Evolutionary conservation across 1,140 invertebrate species (phyloP).

Genomic region (Bombus fervidus): DNA sequence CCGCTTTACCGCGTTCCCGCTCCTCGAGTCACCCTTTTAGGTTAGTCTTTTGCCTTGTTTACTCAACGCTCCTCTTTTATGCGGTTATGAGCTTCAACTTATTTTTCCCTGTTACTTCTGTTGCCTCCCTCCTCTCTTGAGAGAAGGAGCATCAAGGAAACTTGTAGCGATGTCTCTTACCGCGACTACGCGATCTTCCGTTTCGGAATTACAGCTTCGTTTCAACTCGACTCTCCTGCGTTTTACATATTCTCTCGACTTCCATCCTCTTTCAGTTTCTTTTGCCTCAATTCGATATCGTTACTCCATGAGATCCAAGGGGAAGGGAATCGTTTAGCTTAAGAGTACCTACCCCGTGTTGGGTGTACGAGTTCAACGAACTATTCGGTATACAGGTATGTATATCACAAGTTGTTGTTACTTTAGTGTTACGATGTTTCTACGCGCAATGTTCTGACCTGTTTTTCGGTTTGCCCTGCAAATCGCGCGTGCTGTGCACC

Average conservation of each 20-base stretch:
- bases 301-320: neutral
- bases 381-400: too few relatives aligned
- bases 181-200: slow-evolving; percentile 16
- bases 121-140: neutral
- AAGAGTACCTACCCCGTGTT: neutral
- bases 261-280: neutral
- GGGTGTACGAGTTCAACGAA: neutral
- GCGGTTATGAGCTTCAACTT: slow-evolving; percentile 39
- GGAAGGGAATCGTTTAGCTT: neutral
- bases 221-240: slow-evolving; percentile 6
- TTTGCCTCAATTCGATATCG: slow-evolving; percentile 1
- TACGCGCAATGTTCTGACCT: neutral
- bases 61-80: slow-evolving; percentile 21
- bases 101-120: slow-evolving; percentile 33
- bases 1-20: neutral
- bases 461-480: neutral
- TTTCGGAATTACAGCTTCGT: slow-evolving; percentile 37
- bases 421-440: neutral
- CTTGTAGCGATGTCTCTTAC: slow-evolving; percentile 16
- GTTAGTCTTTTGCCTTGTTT: slow-evolving; percentile 29
- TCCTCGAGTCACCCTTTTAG: neutral
- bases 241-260: slow-evolving; percentile 22
- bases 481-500: neutral
- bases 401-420: neutral
- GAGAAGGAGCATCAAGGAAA: neutral